phyloP scores from a whole-genome alignment of 37 sponge, comb jelly and placozoan genomes.

The Beroe ovata region DNA sequence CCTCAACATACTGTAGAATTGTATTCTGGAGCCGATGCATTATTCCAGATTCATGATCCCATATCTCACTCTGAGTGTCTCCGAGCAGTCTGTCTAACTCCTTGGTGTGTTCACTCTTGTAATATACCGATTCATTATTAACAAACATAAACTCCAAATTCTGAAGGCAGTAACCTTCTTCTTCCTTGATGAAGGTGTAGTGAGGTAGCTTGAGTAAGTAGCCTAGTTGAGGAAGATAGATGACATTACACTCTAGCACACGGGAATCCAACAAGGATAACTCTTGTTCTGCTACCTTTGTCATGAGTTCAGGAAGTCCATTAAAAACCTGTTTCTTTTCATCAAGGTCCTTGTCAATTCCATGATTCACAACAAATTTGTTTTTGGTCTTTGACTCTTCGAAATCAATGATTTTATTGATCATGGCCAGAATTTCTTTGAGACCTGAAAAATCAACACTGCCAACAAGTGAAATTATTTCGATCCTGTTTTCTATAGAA shows the following conservation, averaged over 20 bases:
- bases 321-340: constrained; percentile 81
- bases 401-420: constrained; percentile 73
- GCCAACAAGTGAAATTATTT: constrained; percentile 69
- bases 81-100: constrained; percentile 87
- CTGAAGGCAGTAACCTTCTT: constrained; percentile 69
- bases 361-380: constrained; percentile 86
- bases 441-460: constrained; percentile 40
- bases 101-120: constrained; percentile 83
- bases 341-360: constrained; percentile 85
- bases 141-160: constrained; percentile 80
- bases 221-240: constrained; percentile 95
- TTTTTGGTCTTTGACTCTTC: constrained; percentile 80
- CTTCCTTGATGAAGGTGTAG: constrained; percentile 66
- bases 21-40: constrained; percentile 93
- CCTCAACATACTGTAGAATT: constrained; percentile 75
- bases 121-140: constrained; percentile 76
- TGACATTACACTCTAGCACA: constrained; percentile 86
- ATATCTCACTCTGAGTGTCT: constrained; percentile 90
- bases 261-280: constrained; percentile 72
- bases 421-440: constrained; percentile 51
- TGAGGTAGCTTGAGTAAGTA: constrained; percentile 79
- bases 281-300: constrained; percentile 86
- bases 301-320: constrained; percentile 94
- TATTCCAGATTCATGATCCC: constrained; percentile 86
- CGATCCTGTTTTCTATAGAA: constrained; percentile 73